Evolutionary conservation across 2,113 vertebrate species (phyloP), one percentile per base, ranked within the genome.

Genomic region (Malaclemys terrapin): DNA sequence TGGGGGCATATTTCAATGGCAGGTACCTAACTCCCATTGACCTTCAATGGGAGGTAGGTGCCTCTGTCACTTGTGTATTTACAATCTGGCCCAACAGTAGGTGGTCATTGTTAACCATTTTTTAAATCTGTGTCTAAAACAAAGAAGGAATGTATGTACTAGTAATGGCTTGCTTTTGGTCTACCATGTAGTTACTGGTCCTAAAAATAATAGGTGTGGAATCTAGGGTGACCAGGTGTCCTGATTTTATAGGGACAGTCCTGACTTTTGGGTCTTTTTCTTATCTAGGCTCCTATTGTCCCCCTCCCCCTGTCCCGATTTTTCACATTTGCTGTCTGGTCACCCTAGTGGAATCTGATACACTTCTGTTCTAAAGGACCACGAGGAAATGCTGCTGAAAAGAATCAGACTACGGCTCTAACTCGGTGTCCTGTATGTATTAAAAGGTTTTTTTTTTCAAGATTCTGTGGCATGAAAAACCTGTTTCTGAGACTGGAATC

Each of bases 61-160:
- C 90, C 89, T 92, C 96, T 95, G 92, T 84, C 95, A 81, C 81
- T 75, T 50, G 85, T 97, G 95, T 94, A 95, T 97, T 95, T 0
- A 1, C 83, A 42, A 76, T 59, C 0, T 20, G 84, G 92, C 75
- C 76, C 17, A 69, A 69, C 17, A 69, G 17, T n/a, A 69, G 65
- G 65, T 17, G 19, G 91, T 59, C 85, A 93, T 42, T 50, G 87
- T 85, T 95, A 84, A 87, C 89, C 93, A 80, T 87, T 97, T 93
- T 53, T 89, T 91, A 80, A 95, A 85, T 95, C 95, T 11, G 38
- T 65, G 93, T 59, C 89, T 95, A 85, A 85, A 92, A 13, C 53
- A 11, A 92, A 81, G 62, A 96, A 89, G 57, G 94, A 84, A 93
- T 93, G 88, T 79, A 90, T 38, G 75, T 92, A 91, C 92, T 87